Base-by-base conservation (phyloP, 1,140 invertebrate species). In the Colletes latitarsis region DNA sequence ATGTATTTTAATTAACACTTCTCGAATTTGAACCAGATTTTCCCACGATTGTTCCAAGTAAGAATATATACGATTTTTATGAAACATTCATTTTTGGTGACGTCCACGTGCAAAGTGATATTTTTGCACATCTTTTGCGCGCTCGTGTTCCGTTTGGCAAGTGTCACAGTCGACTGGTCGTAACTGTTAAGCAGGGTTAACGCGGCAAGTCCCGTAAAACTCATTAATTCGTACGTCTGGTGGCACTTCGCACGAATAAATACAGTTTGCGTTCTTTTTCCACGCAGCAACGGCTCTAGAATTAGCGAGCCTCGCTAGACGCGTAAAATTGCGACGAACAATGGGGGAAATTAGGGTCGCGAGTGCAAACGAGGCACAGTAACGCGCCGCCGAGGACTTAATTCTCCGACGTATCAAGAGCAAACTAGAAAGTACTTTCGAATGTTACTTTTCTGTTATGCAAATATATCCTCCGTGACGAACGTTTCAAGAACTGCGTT, bases 291-390 rank as follows among this genome's bases (percentile, higher is more conserved):
- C 55, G 71, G 41, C 63, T 57, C 1, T 39, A 64, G 71, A 79
- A 86, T 83, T 87, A 86, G 60, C 77, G 52, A 53, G 52, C 52
- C 64, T 55, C 46, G 39, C 60, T 49, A n/a, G 19, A 49, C 62
- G 49, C 53, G 64, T 67, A 70, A 80, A 83, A 82, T 81, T 52
- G 69, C 86, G 57, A 12, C 53, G 81, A 73, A 87, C 85, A 87
- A 87, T 87, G 49, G 77, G 49, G 67, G 82, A 81, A 83, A 87
- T 87, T 87, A 87, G 75, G 84, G 85, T 83, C 85, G 82, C 49
- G 60, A 60, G 75, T 77, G 84, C 71, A 79, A 87, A 86, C 74
- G 78, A 79, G 84, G 84, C 62, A 73, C 74, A 46, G 77, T 57
- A 71, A 74, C 21, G 41, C 75, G 39, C 57, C 58, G 21, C 19